Conservation (phyloP, 2,888 invertebrate species). For the Leptinotarsa juncta region DNA sequence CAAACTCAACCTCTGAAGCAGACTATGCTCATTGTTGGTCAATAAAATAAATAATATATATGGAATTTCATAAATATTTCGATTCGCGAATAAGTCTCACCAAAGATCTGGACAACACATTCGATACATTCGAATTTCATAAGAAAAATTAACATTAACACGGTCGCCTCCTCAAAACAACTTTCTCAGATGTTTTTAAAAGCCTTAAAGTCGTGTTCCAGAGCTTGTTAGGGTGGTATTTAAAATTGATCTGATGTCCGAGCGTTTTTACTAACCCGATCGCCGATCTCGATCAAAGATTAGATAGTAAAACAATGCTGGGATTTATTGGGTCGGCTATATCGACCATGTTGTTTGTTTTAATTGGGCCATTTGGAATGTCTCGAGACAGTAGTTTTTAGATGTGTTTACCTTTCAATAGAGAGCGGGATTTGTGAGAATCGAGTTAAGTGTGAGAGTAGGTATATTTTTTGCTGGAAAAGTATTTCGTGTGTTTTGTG, state of each 20-base stretch:
- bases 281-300: slow-evolving; percentile 64
- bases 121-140: slow-evolving; percentile 46
- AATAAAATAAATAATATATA: no score
- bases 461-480: no score
- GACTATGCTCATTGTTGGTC: no score
- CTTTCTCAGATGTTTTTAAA: slow-evolving; percentile 45
- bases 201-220: slow-evolving; percentile 43
- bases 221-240: slow-evolving; percentile 63
- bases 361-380: slow-evolving; percentile 52
- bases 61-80: neutral
- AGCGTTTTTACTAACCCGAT: slow-evolving; percentile 59
- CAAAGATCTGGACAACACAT: slow-evolving; percentile 21
- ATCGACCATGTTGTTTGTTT: slow-evolving; percentile 53
- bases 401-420: slow-evolving; percentile 17
- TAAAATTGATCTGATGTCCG: slow-evolving; percentile 62
- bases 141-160: slow-evolving; percentile 54
- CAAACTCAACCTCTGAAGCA: no score
- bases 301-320: slow-evolving; percentile 65
- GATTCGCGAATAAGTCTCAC: neutral
- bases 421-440: neutral
- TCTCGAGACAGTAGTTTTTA: slow-evolving; percentile 44
- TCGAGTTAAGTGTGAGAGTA: neutral
- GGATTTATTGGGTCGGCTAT: slow-evolving; percentile 64
- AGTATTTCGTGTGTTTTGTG: no score
- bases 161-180: slow-evolving; percentile 47